Percentiles rank a stretch among this genome's conserved stretches.
phyloP scores from a whole-genome alignment of 2,888 invertebrate species.

The Drosophila ezoana region DNA sequence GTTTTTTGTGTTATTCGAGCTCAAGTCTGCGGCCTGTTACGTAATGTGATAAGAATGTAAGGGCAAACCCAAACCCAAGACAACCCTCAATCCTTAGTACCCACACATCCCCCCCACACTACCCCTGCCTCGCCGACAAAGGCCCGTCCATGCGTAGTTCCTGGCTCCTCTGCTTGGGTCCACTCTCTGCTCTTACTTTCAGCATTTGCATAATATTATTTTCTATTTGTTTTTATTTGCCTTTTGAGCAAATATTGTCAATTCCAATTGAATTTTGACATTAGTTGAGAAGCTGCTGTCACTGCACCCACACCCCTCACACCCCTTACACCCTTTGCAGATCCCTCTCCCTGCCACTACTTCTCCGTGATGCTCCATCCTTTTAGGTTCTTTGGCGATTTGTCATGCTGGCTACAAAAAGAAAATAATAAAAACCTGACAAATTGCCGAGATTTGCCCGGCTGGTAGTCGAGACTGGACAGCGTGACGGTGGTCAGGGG shows the following conservation, averaged over 20 bases:
- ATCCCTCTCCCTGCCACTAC: background rate
- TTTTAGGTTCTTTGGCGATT: slow-evolving; percentile 38
- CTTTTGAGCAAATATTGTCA: slow-evolving; percentile 57
- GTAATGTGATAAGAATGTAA: slow-evolving; percentile 77
- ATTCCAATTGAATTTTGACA: slow-evolving; percentile 75
- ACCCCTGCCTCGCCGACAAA: too few species aligned
- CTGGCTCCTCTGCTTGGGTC: slow-evolving; percentile 8
- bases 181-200: slow-evolving; percentile 34
- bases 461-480: background rate
- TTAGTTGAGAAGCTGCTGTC: slow-evolving; percentile 47
- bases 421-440: slow-evolving; percentile 38
- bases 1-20: slow-evolving; percentile 61
- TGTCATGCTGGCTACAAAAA: slow-evolving; percentile 49
- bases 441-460: slow-evolving; percentile 67
- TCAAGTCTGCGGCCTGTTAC: slow-evolving; percentile 76
- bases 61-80: background rate
- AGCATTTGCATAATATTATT: slow-evolving; percentile 74
- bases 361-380: background rate
- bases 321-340: background rate
- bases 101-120: background rate
- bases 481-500: too few species aligned
- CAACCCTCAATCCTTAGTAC: slow-evolving; percentile 39
- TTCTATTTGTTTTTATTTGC: slow-evolving; percentile 70
- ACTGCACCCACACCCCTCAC: background rate
- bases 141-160: background rate